Conservation (phyloP, 2,888 invertebrate species). For the Acanthosepion lycidas region DNA sequence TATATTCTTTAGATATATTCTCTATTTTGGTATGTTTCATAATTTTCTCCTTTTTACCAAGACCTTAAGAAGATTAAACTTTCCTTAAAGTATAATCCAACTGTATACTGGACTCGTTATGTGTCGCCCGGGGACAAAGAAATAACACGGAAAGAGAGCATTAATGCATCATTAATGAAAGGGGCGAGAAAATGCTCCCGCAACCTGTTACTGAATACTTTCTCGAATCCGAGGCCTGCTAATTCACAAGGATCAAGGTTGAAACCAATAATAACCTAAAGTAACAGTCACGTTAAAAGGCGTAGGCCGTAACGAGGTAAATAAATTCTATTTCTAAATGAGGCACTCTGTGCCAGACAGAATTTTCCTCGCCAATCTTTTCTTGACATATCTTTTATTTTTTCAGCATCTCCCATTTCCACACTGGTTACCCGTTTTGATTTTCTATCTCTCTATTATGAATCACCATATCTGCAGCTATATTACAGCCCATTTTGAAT, state of each 20-base stretch:
- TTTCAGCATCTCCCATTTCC: neutral
- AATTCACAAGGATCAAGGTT: neutral
- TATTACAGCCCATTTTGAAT: neutral
- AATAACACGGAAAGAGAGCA: neutral
- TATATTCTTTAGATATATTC: too few relatives aligned
- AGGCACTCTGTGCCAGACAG: neutral
- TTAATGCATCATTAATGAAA: neutral
- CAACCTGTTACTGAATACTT: neutral
- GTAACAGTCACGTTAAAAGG: neutral
- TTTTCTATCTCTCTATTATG: too few relatives aligned
- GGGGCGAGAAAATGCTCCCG: neutral
- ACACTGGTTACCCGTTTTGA: neutral
- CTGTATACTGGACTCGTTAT: neutral
- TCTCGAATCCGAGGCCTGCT: neutral
- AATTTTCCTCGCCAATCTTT: neutral
- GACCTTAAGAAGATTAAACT: neutral
- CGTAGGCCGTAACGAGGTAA: neutral
- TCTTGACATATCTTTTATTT: neutral
- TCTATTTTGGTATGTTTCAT: too few relatives aligned
- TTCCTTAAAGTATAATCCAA: neutral
- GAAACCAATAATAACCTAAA: neutral
- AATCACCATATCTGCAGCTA: neutral
- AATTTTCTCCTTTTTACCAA: accelerated
- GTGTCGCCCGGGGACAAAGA: neutral
- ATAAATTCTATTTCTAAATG: neutral